phyloP scores from a whole-genome alignment of 1,140 invertebrate species.

The Eriosoma lanigerum region DNA sequence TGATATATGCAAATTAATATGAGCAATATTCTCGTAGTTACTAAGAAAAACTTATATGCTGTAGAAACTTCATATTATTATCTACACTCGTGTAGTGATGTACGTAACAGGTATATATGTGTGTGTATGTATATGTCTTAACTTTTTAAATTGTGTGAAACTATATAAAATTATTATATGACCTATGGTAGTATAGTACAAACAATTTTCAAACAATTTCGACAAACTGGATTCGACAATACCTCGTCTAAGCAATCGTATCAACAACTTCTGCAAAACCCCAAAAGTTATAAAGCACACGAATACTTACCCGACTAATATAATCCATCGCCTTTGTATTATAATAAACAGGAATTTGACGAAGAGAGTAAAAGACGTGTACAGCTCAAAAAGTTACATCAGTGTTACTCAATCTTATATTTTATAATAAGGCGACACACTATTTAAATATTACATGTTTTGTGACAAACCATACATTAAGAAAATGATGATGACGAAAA shows the following conservation, averaged over 20 bases:
- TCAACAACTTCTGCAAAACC: background rate
- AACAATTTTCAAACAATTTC: slow-evolving; percentile 35
- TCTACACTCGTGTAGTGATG: no score
- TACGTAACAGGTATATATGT: background rate
- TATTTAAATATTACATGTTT: no score
- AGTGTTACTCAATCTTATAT: no score
- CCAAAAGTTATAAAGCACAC: background rate
- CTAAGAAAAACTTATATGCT: no score
- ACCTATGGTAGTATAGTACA: background rate
- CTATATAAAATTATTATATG: background rate
- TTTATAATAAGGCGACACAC: no score
- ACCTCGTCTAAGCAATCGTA: slow-evolving; percentile 15
- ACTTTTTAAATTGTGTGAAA: background rate
- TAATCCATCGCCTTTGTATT: background rate
- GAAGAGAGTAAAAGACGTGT: background rate
- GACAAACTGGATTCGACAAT: slow-evolving; percentile 18
- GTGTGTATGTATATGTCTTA: background rate
- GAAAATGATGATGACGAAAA: no score
- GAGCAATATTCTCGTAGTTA: no score
- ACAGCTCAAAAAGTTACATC: no score
- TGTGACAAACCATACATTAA: no score
- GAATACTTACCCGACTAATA: background rate
- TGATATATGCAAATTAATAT: no score
- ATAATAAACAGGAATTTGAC: background rate
- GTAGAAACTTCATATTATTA: no score